phyloP scores from a whole-genome alignment of 2,797 vertebrate species.

The Potorous gilbertii region DNA sequence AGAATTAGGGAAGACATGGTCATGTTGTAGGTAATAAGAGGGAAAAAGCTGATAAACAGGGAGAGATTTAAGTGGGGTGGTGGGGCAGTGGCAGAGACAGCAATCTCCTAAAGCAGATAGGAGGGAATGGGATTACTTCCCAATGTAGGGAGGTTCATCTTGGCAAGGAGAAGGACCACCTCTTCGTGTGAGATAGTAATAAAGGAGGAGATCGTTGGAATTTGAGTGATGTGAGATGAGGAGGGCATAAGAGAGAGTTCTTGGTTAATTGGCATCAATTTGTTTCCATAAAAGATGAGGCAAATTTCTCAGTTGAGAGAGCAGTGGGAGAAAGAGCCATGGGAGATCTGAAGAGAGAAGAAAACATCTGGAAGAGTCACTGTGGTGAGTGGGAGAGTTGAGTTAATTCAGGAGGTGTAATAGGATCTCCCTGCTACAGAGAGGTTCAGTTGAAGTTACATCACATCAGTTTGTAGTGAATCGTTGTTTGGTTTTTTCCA shows the following conservation, averaged over 20 bases:
- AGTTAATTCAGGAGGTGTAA: neutral
- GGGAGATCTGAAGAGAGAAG: neutral
- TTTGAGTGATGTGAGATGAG: neutral
- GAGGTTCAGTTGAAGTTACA: neutral
- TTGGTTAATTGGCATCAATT: neutral
- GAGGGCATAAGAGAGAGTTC: neutral
- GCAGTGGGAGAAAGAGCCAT: neutral
- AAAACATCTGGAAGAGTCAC: neutral
- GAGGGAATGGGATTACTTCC: neutral
- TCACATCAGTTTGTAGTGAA: neutral
- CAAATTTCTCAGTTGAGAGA: neutral
- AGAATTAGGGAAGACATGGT: neutral
- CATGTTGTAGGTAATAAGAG: neutral
- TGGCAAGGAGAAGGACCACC: neutral
- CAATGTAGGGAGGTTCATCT: neutral
- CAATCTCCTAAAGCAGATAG: neutral
- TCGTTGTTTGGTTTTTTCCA: neutral
- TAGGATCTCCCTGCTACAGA: neutral
- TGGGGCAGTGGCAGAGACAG: neutral
- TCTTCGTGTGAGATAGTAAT: neutral
- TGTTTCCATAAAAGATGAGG: neutral
- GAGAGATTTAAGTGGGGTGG: neutral
- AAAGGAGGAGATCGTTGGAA: neutral
- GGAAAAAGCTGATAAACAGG: neutral
- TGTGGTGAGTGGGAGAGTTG: neutral